Evolutionary conservation across 64 coral and sea anemone species (phyloP).

Genomic region (Actinia equina): DNA sequence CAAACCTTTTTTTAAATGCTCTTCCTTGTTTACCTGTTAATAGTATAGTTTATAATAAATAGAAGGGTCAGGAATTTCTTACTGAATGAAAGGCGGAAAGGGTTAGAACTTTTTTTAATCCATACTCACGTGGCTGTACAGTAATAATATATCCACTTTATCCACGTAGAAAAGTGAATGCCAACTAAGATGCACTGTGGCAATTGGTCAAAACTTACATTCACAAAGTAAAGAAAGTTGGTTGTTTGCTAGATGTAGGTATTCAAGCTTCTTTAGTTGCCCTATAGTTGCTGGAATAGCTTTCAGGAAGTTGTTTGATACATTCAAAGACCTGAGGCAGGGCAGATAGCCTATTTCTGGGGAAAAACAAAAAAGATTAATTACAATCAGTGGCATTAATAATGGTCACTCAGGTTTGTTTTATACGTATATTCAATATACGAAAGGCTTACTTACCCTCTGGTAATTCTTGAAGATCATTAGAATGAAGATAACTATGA

Average conservation of each 20-base stretch:
- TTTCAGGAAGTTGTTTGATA: conserved; percentile 53
- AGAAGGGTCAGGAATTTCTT: no score
- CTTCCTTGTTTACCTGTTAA: no score
- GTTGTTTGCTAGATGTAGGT: conserved; percentile 66
- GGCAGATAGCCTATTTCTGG: conserved; percentile 55
- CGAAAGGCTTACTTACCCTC: conserved; percentile 28
- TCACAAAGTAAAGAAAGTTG: conserved; percentile 36
- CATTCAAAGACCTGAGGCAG: conserved; percentile 60
- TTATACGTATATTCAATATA: neutral
- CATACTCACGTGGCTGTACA: no score
- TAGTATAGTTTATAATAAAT: no score
- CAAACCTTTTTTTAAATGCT: no score
- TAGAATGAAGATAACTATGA: conserved; percentile 70
- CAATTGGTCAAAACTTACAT: conserved; percentile 13
- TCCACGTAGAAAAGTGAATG: no score
- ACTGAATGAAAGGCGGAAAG: no score
- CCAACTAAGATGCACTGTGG: no score
- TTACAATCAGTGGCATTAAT: no score
- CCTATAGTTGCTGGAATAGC: conserved; percentile 44
- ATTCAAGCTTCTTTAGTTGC: conserved; percentile 47
- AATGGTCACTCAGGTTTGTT: no score
- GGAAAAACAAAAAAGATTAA: neutral
- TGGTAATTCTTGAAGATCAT: conserved; percentile 64
- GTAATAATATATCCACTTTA: no score
- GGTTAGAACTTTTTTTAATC: no score